Conservation (phyloP, 2,113 vertebrate genomes). For the Pholis gunnellus region DNA sequence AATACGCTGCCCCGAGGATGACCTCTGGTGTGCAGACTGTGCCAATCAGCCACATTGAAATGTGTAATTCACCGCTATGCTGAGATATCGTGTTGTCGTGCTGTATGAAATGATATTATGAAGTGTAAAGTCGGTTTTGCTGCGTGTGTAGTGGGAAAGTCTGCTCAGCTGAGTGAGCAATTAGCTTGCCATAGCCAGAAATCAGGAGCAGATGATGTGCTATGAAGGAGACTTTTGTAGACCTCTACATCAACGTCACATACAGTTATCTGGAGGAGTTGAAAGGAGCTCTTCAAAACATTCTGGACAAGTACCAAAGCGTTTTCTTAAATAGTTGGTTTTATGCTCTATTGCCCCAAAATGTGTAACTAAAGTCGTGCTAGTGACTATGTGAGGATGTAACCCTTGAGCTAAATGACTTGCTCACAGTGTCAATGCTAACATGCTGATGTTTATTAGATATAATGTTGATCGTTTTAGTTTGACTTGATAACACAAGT, state of each 20-base stretch:
- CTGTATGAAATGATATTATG: slow-evolving; percentile 14
- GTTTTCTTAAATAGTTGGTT: not conserved
- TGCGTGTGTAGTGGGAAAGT: slow-evolving; percentile 28
- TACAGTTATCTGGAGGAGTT: slow-evolving; percentile 31
- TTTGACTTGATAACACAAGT: not conserved
- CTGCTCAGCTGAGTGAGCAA: slow-evolving; percentile 44
- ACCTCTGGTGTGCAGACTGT: slow-evolving; percentile 29
- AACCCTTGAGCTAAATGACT: not conserved
- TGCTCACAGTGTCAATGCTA: not conserved
- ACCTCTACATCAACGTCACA: slow-evolving; percentile 28
- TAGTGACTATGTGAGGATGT: not conserved
- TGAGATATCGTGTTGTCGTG: not conserved
- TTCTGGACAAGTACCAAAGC: not conserved
- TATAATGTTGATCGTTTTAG: not conserved
- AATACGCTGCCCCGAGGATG: slow-evolving; percentile 8
- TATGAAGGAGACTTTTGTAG: slow-evolving; percentile 47
- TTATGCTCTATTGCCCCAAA: not conserved
- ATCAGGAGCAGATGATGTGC: slow-evolving; percentile 50
- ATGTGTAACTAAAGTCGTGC: not conserved
- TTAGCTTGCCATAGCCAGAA: slow-evolving; percentile 37
- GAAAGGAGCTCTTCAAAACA: slow-evolving; percentile 9
- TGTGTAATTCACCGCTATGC: slow-evolving; percentile 8
- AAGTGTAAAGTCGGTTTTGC: slow-evolving; percentile 10
- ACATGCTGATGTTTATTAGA: not conserved
- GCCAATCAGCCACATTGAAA: slow-evolving; percentile 14